Conservation (phyloP, 2,888 invertebrate genomes). For the Tetranychus piercei region DNA sequence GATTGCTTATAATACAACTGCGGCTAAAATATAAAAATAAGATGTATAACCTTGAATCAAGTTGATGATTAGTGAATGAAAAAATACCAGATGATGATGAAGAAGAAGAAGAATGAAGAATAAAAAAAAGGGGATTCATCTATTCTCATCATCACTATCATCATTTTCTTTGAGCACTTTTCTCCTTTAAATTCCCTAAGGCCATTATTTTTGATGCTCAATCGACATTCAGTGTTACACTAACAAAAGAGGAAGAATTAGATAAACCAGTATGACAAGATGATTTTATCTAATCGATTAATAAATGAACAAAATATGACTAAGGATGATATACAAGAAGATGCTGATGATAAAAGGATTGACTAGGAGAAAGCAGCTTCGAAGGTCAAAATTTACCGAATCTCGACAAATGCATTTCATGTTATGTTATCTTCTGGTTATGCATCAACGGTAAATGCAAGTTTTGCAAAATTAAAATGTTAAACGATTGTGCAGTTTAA, state of each 20-base stretch:
- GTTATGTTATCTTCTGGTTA: too few relatives aligned
- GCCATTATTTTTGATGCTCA: neutral
- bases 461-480: too few relatives aligned
- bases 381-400: neutral
- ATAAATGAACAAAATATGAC: neutral
- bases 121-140: neutral
- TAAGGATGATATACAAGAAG: neutral
- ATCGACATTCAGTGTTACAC: neutral
- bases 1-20: too few relatives aligned
- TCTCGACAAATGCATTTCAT: too few relatives aligned
- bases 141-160: constrained; percentile 1
- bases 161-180: neutral
- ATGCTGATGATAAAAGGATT: neutral
- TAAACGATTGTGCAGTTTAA: too few relatives aligned
- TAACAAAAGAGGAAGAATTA: neutral
- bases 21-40: neutral
- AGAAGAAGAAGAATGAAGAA: neutral
- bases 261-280: neutral
- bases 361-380: neutral
- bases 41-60: neutral
- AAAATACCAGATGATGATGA: neutral
- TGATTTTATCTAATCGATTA: neutral
- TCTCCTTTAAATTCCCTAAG: neutral
- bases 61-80: constrained; percentile 1
- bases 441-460: too few relatives aligned